phyloP scores from a whole-genome alignment of 2,797 vertebrate genomes.

The Amazonetta brasiliensis region DNA sequence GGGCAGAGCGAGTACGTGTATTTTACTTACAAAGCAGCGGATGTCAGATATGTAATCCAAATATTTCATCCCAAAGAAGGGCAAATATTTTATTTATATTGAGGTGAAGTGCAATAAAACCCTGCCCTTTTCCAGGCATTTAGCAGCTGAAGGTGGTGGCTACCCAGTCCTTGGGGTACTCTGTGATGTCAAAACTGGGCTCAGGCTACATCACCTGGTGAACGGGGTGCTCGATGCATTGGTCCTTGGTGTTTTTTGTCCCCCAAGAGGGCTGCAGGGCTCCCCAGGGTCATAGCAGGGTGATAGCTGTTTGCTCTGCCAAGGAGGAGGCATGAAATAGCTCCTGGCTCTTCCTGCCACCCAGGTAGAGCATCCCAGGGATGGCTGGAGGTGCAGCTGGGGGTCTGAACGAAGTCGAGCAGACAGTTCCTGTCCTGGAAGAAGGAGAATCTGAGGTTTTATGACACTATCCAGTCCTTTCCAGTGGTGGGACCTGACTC shows the following conservation, averaged over 20 bases:
- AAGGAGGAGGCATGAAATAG: not conserved
- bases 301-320: slow-evolving; percentile 50
- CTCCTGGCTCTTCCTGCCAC: not conserved
- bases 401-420: not conserved
- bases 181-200: not conserved
- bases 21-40: not conserved
- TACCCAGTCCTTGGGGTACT: not conserved
- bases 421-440: not conserved
- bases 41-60: not conserved
- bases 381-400: not conserved
- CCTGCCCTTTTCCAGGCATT: fast-evolving
- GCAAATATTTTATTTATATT: not conserved
- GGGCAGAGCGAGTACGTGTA: not conserved
- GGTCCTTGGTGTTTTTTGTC: not conserved
- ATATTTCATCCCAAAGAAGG: not conserved
- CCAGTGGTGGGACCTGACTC: not conserved
- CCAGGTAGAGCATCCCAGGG: not conserved
- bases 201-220: fast-evolving
- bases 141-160: not conserved
- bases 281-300: slow-evolving; percentile 50
- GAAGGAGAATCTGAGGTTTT: not conserved
- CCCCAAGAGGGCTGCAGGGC: not conserved
- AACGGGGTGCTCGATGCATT: not conserved
- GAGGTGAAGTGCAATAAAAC: not conserved
- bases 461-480: not conserved